Base-by-base conservation (phyloP, 2,888 invertebrate genomes). In the Cistogaster globosa region DNA sequence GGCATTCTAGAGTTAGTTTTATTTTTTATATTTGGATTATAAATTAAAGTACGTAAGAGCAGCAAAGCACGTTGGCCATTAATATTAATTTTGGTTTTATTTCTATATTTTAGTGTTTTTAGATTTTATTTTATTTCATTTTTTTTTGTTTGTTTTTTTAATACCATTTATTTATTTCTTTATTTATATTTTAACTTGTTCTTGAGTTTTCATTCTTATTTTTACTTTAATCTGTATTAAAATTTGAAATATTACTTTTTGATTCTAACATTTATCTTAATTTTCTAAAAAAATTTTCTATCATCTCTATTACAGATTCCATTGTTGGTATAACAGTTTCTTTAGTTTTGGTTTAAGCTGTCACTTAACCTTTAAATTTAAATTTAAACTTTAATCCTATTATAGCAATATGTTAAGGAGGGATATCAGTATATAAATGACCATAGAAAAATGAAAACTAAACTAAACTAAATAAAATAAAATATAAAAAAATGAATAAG, bases 301-400 rank as follows among this genome's bases (percentile, higher is more conserved):
- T 45, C 12, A 8, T 20, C 58, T 51, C 26, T 71, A 63, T 11
- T 48, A 58, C 3, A n/a, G 2, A 48, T 48, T 48, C 4, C 14
- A 6, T 38, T 38, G 38, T 38, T 9, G 14, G 45, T 45, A 45
- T 45, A 45, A 38, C 9, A 38, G 38, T 9, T 38, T 42, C 42
- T 1, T 11, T 11, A 12, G 11, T 12, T 48, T 48, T 63, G 7
- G 16, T 67, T 9, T 55, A 58, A 57, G 16, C 53, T 78, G 26
- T 20, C 16, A 38, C 53, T 63, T 48, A 51, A 63, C 55, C 60
- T 67, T 71, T 80, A 55, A 78, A 76, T 67, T 71, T 80, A 55
- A 78, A 76, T 76, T 12, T 42, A 68, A 58, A 42, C 62, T 36
- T 67, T 76, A 85, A 85, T 81, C 77, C 81, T 78, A 63, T 81